phyloP scores from a whole-genome alignment of 2,888 invertebrate genomes.

The Machimus atricapillus region DNA sequence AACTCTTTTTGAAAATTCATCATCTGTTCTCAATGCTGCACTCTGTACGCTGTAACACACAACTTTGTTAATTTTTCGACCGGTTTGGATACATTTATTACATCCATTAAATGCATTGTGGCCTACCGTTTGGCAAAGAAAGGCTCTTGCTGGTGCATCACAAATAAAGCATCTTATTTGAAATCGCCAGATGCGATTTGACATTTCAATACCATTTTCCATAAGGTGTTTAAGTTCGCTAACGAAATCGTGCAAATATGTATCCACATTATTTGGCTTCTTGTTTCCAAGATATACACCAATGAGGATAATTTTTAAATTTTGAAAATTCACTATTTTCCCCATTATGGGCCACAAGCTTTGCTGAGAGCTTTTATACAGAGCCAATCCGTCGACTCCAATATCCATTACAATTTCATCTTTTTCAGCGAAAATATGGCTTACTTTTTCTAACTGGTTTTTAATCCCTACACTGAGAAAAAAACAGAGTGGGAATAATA shows the following conservation, averaged over 20 bases:
- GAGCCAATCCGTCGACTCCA: neutral
- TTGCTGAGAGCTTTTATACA: neutral
- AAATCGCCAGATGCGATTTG: neutral
- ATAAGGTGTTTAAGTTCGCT: neutral
- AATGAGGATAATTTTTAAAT: neutral
- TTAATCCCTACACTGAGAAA: too few species aligned
- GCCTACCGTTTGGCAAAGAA: neutral
- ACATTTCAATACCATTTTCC: neutral
- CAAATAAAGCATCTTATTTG: neutral
- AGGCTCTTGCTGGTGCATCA: neutral
- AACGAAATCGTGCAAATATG: constrained; percentile 2
- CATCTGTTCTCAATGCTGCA: neutral
- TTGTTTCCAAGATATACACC: neutral
- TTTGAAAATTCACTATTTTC: neutral
- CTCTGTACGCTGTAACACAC: neutral
- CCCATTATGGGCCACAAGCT: constrained; percentile 4
- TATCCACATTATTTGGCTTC: neutral
- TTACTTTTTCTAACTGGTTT: too few species aligned
- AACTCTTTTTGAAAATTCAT: neutral
- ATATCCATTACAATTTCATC: neutral
- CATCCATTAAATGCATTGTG: constrained; percentile 12
- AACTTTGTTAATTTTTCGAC: neutral
- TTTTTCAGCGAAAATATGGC: too few species aligned
- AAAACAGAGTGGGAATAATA: too few species aligned
- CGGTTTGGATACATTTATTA: neutral